These are phyloP conservation scores for Gallinago undulata DNA, from an alignment of 2,113 vertebrate species.

Conservation along the genomic window DNA sequence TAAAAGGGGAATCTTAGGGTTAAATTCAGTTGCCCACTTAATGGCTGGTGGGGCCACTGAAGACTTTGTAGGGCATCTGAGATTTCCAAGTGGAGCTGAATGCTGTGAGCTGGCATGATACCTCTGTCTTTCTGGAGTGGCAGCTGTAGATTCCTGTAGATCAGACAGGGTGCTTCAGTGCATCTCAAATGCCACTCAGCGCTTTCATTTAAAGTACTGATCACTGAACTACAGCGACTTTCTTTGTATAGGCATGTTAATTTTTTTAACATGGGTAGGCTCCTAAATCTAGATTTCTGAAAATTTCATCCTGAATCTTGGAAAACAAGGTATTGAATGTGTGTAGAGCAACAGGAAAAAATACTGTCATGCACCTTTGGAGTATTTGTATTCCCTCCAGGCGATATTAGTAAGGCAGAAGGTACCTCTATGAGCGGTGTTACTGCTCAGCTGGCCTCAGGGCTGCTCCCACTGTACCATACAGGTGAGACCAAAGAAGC, in stretches of 20 bases:
- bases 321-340: not conserved
- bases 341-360: not conserved
- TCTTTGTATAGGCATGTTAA: not conserved
- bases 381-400: not conserved
- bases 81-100: not conserved
- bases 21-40: not conserved
- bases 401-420: not conserved
- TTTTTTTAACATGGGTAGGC: rapidly evolving
- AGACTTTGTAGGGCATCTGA: not conserved
- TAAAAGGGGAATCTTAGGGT: not conserved
- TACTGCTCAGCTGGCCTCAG: not conserved
- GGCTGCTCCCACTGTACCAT: not conserved
- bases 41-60: not conserved
- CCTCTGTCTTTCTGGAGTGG: not conserved
- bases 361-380: not conserved
- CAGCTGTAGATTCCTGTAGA: not conserved
- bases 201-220: not conserved
- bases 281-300: not conserved
- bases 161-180: not conserved
- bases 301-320: not conserved
- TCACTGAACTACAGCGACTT: not conserved
- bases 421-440: not conserved
- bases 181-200: not conserved
- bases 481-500: not conserved
- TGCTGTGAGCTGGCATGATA: not conserved